Evolutionary conservation across 2,797 vertebrate species (phyloP).

Genomic region (Arvicola amphibius): DNA sequence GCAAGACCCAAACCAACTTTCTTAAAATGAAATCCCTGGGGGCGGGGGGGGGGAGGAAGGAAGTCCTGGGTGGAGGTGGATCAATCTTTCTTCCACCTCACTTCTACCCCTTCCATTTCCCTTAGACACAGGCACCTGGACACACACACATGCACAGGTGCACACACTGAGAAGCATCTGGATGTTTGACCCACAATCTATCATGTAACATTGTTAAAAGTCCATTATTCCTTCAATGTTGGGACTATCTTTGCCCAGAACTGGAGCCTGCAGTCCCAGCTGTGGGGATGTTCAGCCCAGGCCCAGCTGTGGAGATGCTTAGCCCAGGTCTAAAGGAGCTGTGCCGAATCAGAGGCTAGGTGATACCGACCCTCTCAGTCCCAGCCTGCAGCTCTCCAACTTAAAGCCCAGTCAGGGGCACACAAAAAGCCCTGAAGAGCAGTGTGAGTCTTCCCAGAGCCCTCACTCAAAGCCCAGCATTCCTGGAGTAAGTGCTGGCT

Average conservation of each 20-base stretch:
- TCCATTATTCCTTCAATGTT: not conserved
- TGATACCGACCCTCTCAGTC: no score
- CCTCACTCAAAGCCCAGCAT: no score
- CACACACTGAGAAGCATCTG: not conserved
- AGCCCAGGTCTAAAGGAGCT: not conserved
- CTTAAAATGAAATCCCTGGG: not conserved
- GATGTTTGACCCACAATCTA: not conserved
- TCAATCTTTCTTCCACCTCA: not conserved
- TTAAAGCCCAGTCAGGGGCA: not conserved
- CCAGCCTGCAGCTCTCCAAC: not conserved
- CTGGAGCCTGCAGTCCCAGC: not conserved
- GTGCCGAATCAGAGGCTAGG: not conserved
- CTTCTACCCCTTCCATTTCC: not conserved
- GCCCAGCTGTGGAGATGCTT: not conserved
- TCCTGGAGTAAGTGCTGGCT: not conserved
- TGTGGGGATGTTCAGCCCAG: not conserved
- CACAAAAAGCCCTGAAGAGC: rapidly evolving
- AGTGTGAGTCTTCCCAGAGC: no score
- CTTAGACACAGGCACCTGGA: not conserved
- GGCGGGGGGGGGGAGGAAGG: not conserved
- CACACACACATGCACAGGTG: not conserved
- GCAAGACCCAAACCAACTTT: not conserved
- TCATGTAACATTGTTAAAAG: no score
- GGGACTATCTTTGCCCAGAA: not conserved
- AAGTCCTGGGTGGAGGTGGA: not conserved